Conservation (phyloP, 2,113 vertebrate species). For the Grantiella picta region DNA sequence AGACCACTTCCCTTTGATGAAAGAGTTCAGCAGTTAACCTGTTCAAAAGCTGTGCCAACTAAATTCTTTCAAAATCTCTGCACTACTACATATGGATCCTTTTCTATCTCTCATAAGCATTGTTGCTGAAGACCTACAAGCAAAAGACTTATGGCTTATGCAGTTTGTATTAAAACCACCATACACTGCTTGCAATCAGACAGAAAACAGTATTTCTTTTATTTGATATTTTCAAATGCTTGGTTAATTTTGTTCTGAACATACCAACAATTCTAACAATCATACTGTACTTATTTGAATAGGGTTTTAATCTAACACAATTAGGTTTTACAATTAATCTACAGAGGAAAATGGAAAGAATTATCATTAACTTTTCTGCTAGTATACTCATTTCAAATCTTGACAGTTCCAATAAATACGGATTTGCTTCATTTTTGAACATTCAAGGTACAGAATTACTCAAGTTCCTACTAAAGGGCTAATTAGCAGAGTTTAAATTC, state of each 20-base stretch:
- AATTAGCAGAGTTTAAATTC: slow-evolving; percentile 66
- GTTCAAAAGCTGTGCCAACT: not conserved
- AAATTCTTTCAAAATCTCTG: not conserved
- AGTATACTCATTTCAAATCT: slow-evolving; percentile 64
- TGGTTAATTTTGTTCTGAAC: slow-evolving; percentile 66
- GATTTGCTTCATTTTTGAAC: slow-evolving; percentile 69
- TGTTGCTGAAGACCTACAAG: not conserved
- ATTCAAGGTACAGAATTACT: slow-evolving; percentile 60
- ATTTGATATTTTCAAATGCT: slow-evolving; percentile 52
- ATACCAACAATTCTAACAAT: slow-evolving; percentile 66
- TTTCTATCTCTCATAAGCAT: not conserved
- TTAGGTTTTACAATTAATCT: slow-evolving; percentile 75
- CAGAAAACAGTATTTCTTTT: slow-evolving; percentile 33
- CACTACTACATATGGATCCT: not conserved
- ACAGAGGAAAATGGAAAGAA: slow-evolving; percentile 67
- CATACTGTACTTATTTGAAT: slow-evolving; percentile 73
- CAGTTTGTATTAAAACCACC: not conserved
- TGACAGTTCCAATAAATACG: slow-evolving; percentile 51
- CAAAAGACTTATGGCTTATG: not conserved
- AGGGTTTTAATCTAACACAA: slow-evolving; percentile 72
- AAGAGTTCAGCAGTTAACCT: not conserved
- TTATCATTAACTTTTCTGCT: slow-evolving; percentile 67
- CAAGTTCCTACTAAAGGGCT: slow-evolving; percentile 57
- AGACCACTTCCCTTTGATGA: not conserved
- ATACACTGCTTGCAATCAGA: not conserved